phyloP scores from a whole-genome alignment of 2,888 invertebrate species.

The Drosophila dives region DNA sequence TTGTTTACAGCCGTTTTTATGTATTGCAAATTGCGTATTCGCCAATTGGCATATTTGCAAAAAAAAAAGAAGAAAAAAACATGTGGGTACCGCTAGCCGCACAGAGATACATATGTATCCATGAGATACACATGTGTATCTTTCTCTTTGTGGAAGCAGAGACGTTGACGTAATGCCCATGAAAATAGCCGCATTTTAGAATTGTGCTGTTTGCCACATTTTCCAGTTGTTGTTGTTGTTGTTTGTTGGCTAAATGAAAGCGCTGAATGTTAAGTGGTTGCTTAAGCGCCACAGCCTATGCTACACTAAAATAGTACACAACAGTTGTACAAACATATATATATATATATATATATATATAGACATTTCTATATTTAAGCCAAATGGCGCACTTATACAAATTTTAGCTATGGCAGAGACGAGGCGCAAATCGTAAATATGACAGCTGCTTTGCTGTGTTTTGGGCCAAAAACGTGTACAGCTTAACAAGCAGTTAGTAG shows the following conservation, averaged over 20 bases:
- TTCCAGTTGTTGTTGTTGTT: conserved; percentile 26
- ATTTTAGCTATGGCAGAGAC: conserved; percentile 27
- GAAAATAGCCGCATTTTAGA: conserved; percentile 61
- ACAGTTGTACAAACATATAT: not conserved
- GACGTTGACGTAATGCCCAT: conserved; percentile 70
- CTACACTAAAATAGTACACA: conserved; percentile 11
- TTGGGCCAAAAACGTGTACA: conserved; percentile 28
- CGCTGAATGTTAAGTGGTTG: conserved; percentile 51
- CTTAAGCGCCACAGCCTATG: conserved; percentile 48
- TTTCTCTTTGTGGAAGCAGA: conserved; percentile 4
- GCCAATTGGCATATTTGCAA: conserved; percentile 47
- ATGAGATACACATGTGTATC: conserved; percentile 20
- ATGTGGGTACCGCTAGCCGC: conserved; percentile 45
- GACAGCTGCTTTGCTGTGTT: conserved; percentile 28
- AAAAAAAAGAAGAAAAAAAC: conserved; percentile 26
- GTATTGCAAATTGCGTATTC: conserved; percentile 54
- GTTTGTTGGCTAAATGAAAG: conserved; percentile 30
- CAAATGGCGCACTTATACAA: conserved; percentile 28
- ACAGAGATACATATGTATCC: conserved; percentile 15
- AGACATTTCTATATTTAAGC: not conserved
- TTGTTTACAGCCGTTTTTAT: conserved; percentile 60
- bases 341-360: not conserved
- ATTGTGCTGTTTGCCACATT: conserved; percentile 41
- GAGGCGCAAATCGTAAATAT: conserved; percentile 37
- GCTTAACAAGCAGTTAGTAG: conserved; percentile 26